Percentiles rank a stretch among this genome's conserved stretches.
phyloP scores from a whole-genome alignment of 2,113 vertebrate genomes.

The Oenanthe melanoleuca region DNA sequence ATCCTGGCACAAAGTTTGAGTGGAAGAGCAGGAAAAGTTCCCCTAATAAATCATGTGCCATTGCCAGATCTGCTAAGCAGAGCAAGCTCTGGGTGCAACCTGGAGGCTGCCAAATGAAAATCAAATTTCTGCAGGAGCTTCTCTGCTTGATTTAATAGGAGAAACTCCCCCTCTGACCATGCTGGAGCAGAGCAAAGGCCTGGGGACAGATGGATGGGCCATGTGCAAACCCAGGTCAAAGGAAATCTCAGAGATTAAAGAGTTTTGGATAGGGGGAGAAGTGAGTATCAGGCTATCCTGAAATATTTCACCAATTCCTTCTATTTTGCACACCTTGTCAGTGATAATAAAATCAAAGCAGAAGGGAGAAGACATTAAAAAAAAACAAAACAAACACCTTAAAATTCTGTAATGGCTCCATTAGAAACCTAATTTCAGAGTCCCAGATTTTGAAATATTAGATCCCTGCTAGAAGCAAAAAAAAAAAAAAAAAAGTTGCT shows the following conservation, averaged over 20 bases:
- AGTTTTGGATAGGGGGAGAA: accelerated
- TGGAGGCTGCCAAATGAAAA: not conserved
- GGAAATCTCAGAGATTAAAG: not conserved
- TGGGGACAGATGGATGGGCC: not conserved
- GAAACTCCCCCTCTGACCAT: not conserved
- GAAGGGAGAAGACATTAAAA: not conserved
- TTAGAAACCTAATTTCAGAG: not conserved
- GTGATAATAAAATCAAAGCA: not conserved
- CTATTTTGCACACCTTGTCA: not conserved
- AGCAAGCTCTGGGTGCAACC: not conserved
- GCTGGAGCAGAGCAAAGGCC: not conserved
- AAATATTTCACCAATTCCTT: not conserved
- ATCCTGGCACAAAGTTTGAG: not conserved
- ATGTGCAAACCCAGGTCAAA: not conserved
- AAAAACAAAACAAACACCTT: not conserved
- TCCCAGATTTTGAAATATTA: not conserved
- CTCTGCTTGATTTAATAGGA: not conserved
- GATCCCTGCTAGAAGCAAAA: not conserved
- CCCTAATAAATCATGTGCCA: not conserved
- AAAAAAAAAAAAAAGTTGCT: not conserved
- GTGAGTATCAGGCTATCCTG: not conserved
- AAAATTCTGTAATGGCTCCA: not conserved
- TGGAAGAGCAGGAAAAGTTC: not conserved
- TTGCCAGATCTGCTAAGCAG: not conserved
- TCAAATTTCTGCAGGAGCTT: not conserved